Evolutionary conservation across 2,797 vertebrate genomes (phyloP), one percentile per base, ranked within the genome.

Genomic region (Tarsius wallacei): DNA sequence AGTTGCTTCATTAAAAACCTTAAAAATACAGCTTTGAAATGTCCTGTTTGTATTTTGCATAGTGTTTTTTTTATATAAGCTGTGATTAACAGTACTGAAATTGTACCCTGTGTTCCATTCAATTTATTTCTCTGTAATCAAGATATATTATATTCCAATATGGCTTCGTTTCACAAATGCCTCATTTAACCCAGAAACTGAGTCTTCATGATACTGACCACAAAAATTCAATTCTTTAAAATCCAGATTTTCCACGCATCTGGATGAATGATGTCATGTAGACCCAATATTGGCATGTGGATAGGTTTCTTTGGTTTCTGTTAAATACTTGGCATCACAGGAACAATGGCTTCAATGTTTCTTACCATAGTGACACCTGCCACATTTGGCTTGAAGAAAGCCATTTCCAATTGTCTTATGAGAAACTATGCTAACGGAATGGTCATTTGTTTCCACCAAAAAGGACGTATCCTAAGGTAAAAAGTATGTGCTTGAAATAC

Each of bases 181-280:
- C 88, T 96, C 78, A 80, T 91, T 90, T 97, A 93, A 96, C 92
- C 59, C 81, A 78, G 71, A 96, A 81, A 86, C 59, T 42, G 73
- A 95, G 84, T 66, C 88, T 97, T 91, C 94, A 31, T 90, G 84
- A 93, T 95, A 90, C 76, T 97, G 76, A 92, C 90, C 95, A 88
- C 97, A 98, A 96, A 97, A 96, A 93, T 96, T 90, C 77, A 98
- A 70, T 96, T 93, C 96, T 94, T 97, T 90, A 97, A 96, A 98
- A 88, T 98, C 94, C 97, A 96, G 94, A 97, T 98, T 98, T 96
- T 96, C 85, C 94, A 97, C 57, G 73, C 97, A 97, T 98, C 96
- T 98, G 97, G 94, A 47, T 78, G 59, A 68, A 90, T 97, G 97
- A 95, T 96, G 90, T 98, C 96, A 98, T 90, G 13, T 31, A 82